Percentiles rank a stretch among this genome's conserved stretches.
These are phyloP conservation scores for Cynaeus angustus DNA, from an alignment of 2,888 invertebrate genomes.

Conservation along the genomic window DNA sequence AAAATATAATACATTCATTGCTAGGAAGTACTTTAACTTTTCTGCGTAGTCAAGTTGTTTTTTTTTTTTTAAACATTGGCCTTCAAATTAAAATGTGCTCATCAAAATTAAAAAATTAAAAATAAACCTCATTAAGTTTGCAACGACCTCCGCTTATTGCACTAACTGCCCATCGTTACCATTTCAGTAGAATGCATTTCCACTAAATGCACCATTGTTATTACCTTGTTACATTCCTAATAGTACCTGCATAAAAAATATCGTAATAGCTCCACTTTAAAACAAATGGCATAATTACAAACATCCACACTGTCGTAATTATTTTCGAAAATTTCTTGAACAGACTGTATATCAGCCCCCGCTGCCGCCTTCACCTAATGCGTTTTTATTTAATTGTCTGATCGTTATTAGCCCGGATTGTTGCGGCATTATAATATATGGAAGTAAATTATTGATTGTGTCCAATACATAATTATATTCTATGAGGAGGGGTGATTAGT, in stretches of 20 bases:
- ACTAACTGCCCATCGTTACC: slow-evolving; percentile 18
- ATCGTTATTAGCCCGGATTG: slow-evolving; percentile 47
- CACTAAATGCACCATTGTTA: slow-evolving; percentile 28
- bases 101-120: not conserved
- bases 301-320: too few species aligned
- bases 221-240: slow-evolving; percentile 21
- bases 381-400: slow-evolving; percentile 44
- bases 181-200: slow-evolving; percentile 25
- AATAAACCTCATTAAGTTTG: slow-evolving; percentile 12
- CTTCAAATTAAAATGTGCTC: not conserved
- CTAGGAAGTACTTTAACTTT: too few species aligned
- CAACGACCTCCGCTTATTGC: slow-evolving; percentile 11
- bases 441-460: slow-evolving; percentile 72
- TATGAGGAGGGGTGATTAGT: slow-evolving; percentile 71
- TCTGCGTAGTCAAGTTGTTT: too few species aligned
- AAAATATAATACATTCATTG: too few species aligned
- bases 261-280: too few species aligned
- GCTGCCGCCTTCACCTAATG: slow-evolving; percentile 17
- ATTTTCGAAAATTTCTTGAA: slow-evolving; percentile 3
- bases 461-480: slow-evolving; percentile 72
- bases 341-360: slow-evolving; percentile 3
- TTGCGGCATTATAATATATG: slow-evolving; percentile 56
- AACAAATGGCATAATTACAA: too few species aligned
- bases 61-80: too few species aligned
- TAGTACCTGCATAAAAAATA: not conserved